Evolutionary conservation across 2,113 vertebrate genomes (phyloP).

Genomic region (Felis catus): DNA sequence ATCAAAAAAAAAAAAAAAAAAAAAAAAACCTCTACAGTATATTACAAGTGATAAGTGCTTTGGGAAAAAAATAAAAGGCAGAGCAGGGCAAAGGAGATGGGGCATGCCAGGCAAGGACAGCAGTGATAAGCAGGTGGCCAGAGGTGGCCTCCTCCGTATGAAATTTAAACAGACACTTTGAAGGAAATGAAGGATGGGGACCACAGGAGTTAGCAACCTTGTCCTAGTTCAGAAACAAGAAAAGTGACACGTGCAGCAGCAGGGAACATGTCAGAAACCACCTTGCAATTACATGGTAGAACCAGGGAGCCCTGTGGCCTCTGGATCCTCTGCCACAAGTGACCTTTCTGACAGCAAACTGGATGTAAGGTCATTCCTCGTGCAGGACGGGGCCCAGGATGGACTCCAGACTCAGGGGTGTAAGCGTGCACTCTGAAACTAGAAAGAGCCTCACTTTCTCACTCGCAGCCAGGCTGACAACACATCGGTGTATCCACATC

Average conservation of each 20-base stretch:
- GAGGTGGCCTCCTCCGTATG: no score
- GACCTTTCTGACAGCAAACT: neutral
- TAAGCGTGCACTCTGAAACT: neutral
- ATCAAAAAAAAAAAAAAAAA: neutral
- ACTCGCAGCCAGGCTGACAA: no score
- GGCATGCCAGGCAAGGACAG: fast-evolving
- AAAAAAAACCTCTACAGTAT: neutral
- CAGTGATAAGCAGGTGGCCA: neutral
- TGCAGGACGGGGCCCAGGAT: neutral
- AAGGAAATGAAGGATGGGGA: neutral
- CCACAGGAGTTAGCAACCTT: neutral
- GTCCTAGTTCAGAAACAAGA: neutral
- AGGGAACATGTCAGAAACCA: fast-evolving
- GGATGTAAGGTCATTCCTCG: neutral
- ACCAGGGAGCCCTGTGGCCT: fast-evolving
- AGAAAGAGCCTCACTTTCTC: neutral
- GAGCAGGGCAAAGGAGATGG: neutral
- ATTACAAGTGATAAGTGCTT: neutral
- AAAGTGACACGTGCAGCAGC: neutral
- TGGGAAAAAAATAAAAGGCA: neutral
- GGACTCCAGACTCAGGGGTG: neutral
- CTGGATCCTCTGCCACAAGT: neutral
- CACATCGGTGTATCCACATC: fast-evolving
- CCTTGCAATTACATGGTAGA: no score
- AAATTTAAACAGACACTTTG: neutral